These are phyloP conservation scores for Epinotia bilunana DNA, from an alignment of 2,888 invertebrate genomes.

Conservation along the genomic window DNA sequence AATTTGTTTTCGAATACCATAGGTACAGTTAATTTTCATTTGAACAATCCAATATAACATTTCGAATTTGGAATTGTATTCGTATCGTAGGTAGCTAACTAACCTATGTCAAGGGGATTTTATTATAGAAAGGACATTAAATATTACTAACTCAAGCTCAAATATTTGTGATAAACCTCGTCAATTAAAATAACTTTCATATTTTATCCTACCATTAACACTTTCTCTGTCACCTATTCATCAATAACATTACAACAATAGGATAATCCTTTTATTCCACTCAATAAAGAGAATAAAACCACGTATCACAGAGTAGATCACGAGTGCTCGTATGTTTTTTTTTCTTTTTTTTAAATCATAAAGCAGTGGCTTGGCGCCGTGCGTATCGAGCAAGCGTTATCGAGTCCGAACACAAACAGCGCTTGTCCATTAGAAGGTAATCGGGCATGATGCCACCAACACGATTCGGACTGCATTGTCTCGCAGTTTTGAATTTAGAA, in stretches of 20 bases:
- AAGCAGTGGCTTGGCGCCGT: conserved; percentile 82
- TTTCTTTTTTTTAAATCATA: conserved; percentile 63
- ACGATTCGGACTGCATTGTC: conserved; percentile 73
- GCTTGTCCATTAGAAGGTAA: conserved; percentile 85
- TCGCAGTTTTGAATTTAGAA: conserved; percentile 69
- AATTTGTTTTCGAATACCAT: background rate
- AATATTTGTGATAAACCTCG: background rate
- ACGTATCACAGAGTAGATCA: conserved; percentile 68
- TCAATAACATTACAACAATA: conserved; percentile 28
- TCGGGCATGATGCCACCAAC: conserved; percentile 83
- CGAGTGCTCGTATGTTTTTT: conserved; percentile 57
- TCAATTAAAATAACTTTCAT: background rate
- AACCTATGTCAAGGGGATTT: no score
- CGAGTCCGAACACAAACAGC: conserved; percentile 79
- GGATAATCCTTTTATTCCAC: conserved; percentile 29
- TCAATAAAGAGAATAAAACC: conserved; percentile 39
- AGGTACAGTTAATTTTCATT: background rate
- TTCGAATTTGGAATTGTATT: background rate
- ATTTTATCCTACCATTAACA: conserved; percentile 31
- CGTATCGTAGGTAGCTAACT: background rate
- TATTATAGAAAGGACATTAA: background rate
- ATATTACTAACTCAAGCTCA: background rate
- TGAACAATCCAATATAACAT: background rate
- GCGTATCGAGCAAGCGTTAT: conserved; percentile 80
- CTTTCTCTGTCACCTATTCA: conserved; percentile 32